phyloP scores from a whole-genome alignment of 1,140 invertebrate genomes.

The Trichonephila clavata region DNA sequence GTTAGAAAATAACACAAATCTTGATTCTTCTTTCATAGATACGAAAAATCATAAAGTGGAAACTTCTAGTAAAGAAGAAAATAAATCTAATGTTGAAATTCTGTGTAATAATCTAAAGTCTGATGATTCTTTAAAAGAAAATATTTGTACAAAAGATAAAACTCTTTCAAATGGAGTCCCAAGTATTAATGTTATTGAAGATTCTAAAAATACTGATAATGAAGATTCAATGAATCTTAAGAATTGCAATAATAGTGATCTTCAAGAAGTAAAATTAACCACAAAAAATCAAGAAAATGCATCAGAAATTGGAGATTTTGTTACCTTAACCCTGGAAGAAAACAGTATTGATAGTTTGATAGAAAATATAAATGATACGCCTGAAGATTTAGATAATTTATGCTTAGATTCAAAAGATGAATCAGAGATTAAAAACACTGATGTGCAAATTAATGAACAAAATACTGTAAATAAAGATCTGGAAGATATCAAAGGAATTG shows the following conservation, averaged over 20 bases:
- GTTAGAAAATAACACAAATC: slow-evolving; percentile 27
- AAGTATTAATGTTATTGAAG: background rate
- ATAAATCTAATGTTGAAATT: background rate
- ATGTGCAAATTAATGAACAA: too few relatives aligned
- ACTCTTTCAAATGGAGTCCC: background rate
- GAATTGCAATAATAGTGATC: background rate
- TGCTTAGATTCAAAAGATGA: too few relatives aligned
- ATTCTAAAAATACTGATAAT: background rate
- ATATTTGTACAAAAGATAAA: background rate
- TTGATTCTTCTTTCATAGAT: slow-evolving; percentile 60
- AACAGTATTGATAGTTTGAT: too few relatives aligned
- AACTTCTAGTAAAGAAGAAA: slow-evolving; percentile 1
- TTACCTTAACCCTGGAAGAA: too few relatives aligned
- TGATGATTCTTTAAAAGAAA: background rate
- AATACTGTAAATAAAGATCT: too few relatives aligned
- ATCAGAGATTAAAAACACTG: too few relatives aligned
- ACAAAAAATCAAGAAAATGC: too few relatives aligned
- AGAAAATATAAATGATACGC: too few relatives aligned
- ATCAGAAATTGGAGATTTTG: too few relatives aligned
- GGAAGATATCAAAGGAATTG: background rate
- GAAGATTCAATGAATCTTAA: background rate
- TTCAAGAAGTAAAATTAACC: too few relatives aligned
- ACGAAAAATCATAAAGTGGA: background rate
- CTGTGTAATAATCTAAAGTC: background rate
- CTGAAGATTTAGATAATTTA: too few relatives aligned